phyloP scores from a whole-genome alignment of 2,888 invertebrate species.

The Acanthopleura granulata region DNA sequence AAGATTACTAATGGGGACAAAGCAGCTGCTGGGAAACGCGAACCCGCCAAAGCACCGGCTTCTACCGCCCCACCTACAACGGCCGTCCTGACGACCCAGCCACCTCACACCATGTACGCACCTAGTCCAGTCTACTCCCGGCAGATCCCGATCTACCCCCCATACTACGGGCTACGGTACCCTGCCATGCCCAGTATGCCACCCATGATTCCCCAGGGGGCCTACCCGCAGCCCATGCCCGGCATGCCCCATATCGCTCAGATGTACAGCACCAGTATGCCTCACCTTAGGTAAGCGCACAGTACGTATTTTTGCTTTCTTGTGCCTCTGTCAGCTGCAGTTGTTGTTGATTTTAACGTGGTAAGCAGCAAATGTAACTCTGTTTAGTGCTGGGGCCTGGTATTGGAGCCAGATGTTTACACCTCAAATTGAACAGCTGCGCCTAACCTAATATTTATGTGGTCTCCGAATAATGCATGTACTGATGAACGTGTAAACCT shows the following conservation, averaged over 20 bases:
- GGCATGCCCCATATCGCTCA: background rate
- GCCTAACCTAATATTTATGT: background rate
- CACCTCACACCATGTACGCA: slow-evolving; percentile 7
- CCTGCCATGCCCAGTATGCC: background rate
- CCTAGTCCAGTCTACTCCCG: background rate
- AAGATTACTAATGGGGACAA: slow-evolving; percentile 25
- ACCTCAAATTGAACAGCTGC: too few species aligned
- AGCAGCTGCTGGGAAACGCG: background rate
- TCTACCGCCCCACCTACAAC: background rate
- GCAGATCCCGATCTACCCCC: background rate
- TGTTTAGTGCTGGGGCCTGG: too few species aligned
- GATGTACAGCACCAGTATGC: background rate
- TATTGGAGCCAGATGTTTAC: too few species aligned
- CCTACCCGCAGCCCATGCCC: background rate
- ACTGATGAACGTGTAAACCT: background rate
- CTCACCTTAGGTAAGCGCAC: slow-evolving; percentile 8
- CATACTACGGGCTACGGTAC: slow-evolving; percentile 10
- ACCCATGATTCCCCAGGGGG: slow-evolving; percentile 5
- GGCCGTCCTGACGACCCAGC: background rate
- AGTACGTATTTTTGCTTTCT: background rate
- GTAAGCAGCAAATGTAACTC: too few species aligned
- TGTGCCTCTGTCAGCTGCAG: background rate
- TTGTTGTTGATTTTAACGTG: too few species aligned
- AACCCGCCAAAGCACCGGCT: background rate
- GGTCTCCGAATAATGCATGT: background rate